Conservation (phyloP, 2,888 invertebrate species). For the Hydriomena furcata region DNA sequence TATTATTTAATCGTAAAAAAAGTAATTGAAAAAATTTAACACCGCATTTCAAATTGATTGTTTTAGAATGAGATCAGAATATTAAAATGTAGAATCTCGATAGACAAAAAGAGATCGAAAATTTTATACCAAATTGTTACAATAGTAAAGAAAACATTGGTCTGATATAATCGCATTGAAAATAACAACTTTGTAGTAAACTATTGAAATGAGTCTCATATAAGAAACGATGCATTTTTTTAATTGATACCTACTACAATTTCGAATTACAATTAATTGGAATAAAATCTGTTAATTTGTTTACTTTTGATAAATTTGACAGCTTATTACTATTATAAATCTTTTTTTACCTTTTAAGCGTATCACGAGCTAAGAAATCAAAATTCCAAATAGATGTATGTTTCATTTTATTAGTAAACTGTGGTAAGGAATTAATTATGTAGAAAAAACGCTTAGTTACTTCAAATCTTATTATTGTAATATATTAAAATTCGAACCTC, state of each 20-base stretch:
- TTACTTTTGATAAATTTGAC: background rate
- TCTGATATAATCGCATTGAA: background rate
- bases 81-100: too few relatives aligned
- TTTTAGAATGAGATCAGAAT: background rate
- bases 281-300: background rate
- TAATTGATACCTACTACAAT: too few relatives aligned
- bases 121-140: background rate
- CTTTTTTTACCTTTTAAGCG: too few relatives aligned
- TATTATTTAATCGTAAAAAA: background rate
- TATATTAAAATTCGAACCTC: too few relatives aligned
- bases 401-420: background rate
- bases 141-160: background rate
- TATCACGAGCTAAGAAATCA: background rate
- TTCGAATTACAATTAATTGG: background rate
- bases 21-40: too few relatives aligned
- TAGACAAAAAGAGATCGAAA: slow-evolving; percentile 7
- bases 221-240: background rate
- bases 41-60: background rate
- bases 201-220: background rate
- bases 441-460: background rate
- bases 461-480: too few relatives aligned
- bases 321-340: background rate
- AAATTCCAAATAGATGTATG: background rate
- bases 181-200: background rate
- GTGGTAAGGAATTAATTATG: too few relatives aligned